Evolutionary conservation across 2,113 vertebrate species (phyloP), one percentile per base, ranked within the genome.

Genomic region (Apodemus sylvaticus): DNA sequence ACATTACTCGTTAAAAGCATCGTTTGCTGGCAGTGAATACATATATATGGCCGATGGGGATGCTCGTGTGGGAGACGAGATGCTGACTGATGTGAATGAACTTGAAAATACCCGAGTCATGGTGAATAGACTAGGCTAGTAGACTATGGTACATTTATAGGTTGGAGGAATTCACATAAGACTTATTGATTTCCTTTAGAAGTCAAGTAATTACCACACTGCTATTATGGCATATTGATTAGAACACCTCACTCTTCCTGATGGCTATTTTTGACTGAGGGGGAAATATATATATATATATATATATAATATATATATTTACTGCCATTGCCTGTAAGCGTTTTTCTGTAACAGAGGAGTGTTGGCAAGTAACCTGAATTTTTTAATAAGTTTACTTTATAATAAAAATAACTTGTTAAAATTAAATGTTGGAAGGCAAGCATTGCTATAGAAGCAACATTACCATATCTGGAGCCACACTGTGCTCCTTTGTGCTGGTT

Each of bases 211-310:
- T 77, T 22, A 89, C 58, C 60, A 83, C 26, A 51, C 24, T 60
- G 45, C 55, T 14, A 64, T 3, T 34, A 9, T 16, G 55, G 39
- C 86, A 58, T 82, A 55, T 26, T 92, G 29, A 73, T 78, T 78
- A 82, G 79, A 83, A 78, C 73, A 71, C 71, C 93, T 87, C 82
- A 66, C 24, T 81, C 66, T 86, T 93, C 89, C 53, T 45, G 19
- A 36, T 62, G 39, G 0, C 82, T 78, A 89, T 96, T n/a, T 39
- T 42, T 81, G 53, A 89, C n/a, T 86, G 62, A 77, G 60, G 68
- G 81, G 22, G 51, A 78, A n/a, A n/a, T n/a, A n/a, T n/a, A n/a
- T n/a, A n/a, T n/a, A n/a, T n/a, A n/a, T n/a, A n/a, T n/a, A n/a
- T n/a, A n/a, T n/a, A n/a, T n/a, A n/a, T n/a, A n/a, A n/a, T n/a